Conservation (phyloP, 2,113 vertebrate species). For the Aphelocoma coerulescens region DNA sequence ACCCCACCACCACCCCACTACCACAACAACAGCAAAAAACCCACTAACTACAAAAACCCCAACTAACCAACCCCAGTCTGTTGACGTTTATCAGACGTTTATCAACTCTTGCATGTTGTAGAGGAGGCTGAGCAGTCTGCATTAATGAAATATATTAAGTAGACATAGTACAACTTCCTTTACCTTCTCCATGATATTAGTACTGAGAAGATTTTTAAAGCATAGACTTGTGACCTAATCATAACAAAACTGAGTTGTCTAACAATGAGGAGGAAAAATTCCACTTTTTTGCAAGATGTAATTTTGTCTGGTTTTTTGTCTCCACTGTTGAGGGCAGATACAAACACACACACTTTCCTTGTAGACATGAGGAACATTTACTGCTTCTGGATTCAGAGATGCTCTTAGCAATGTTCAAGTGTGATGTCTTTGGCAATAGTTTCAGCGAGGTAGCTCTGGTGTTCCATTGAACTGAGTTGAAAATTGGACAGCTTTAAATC, state of each 20-base stretch:
- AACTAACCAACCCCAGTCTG: not conserved
- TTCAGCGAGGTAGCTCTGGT: not conserved
- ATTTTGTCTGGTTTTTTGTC: not conserved
- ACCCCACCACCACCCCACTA: not conserved
- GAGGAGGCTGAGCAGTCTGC: not conserved
- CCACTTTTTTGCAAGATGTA: not conserved
- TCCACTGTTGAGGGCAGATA: not conserved
- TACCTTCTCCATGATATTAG: not conserved
- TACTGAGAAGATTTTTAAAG: not conserved
- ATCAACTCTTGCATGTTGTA: not conserved
- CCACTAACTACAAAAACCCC: not conserved
- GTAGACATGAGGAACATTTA: not conserved
- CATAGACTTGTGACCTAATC: not conserved
- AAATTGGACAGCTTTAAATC: not conserved
- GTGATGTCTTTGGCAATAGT: not conserved
- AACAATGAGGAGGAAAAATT: not conserved
- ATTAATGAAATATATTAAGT: not conserved
- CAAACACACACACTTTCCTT: not conserved
- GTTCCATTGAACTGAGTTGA: not conserved
- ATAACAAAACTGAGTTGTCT: not conserved
- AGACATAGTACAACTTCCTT: not conserved
- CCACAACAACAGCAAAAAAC: not conserved
- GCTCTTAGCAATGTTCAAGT: not conserved
- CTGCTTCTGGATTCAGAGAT: not conserved
- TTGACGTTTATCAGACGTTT: not conserved